Conservation (phyloP, 2,113 vertebrate species). For the Neotragus moschatus region DNA sequence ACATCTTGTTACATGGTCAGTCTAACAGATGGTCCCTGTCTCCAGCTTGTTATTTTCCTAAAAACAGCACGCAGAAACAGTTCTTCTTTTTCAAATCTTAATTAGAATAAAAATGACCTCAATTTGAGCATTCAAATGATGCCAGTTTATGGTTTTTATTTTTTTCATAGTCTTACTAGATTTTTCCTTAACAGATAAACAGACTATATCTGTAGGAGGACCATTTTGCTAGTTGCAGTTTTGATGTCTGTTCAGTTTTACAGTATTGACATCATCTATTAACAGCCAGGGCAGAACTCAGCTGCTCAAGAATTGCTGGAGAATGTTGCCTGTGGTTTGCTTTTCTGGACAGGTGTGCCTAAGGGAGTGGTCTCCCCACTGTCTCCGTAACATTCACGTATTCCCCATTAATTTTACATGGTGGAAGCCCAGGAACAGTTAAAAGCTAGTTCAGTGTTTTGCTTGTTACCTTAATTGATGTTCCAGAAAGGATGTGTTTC, state of each 20-base stretch:
- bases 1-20: conserved; percentile 56
- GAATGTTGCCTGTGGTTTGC: not conserved
- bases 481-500: not conserved
- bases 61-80: conserved; percentile 19
- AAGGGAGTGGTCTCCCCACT: not conserved
- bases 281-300: conserved; percentile 13
- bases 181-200: conserved; percentile 1
- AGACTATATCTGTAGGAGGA: not conserved
- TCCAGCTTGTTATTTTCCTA: conserved; percentile 52
- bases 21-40: conserved; percentile 62
- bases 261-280: not conserved
- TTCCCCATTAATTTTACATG: not conserved
- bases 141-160: not conserved
- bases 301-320: not conserved
- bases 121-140: conserved; percentile 42
- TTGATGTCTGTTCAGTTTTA: not conserved
- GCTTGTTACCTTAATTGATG: not conserved
- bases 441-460: conserved; percentile 2
- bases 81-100: not conserved
- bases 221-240: not conserved
- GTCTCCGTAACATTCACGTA: not conserved
- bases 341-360: not conserved
- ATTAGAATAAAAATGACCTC: conserved; percentile 46
- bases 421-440: not conserved
- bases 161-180: not conserved